Conservation (phyloP, 2,797 vertebrate species). For the Oreochromis mossambicus region DNA sequence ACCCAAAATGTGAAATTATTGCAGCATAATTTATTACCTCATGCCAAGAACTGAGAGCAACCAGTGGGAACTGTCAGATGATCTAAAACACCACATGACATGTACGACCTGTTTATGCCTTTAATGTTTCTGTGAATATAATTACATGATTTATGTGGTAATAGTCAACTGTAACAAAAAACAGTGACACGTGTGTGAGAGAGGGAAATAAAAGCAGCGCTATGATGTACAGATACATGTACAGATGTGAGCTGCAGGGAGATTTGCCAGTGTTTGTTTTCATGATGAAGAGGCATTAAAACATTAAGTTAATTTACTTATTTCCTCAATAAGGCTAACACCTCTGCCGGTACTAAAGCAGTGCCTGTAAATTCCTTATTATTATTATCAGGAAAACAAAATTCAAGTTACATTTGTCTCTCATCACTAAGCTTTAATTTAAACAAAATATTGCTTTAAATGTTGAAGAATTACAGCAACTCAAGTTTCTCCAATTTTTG, state of each 20-base stretch:
- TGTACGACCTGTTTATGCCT: neutral
- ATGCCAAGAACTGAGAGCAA: neutral
- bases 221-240: neutral
- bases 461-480: neutral
- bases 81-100: neutral
- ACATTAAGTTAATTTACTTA: neutral
- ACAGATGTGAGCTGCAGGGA: neutral
- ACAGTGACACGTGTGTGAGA: neutral
- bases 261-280: neutral
- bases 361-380: neutral
- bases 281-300: neutral
- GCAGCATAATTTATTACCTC: neutral
- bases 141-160: neutral
- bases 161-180: neutral
- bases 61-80: neutral
- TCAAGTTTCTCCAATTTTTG: neutral
- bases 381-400: neutral
- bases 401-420: neutral
- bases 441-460: neutral
- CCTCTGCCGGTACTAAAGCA: neutral
- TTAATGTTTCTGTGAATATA: neutral
- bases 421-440: neutral
- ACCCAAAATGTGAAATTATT: neutral
- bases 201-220: too few relatives aligned
- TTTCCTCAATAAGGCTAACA: neutral